Evolutionary conservation across 2,888 invertebrate species (phyloP).

Genomic region (Drosophila pseudotakahashii): DNA sequence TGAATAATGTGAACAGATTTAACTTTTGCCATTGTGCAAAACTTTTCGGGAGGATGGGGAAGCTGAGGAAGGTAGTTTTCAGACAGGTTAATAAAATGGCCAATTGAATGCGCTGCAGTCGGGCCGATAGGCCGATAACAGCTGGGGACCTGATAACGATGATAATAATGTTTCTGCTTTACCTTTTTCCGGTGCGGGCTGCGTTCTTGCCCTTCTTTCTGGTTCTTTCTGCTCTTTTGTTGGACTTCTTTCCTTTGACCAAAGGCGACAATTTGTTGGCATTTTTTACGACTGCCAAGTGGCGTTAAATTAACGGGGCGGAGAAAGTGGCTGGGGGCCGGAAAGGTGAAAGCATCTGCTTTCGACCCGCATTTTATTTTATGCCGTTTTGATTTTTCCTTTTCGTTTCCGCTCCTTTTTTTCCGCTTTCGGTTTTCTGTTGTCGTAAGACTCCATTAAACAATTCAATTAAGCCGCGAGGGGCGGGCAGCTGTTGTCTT

Average conservation of each 20-base stretch:
- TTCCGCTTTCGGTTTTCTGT: conserved; percentile 28
- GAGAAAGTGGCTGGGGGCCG: conserved; percentile 2
- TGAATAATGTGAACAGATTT: conserved; percentile 61
- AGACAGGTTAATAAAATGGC: conserved; percentile 63
- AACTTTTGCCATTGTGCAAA: conserved; percentile 65
- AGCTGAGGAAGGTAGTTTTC: conserved; percentile 11
- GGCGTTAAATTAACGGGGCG: conserved; percentile 71
- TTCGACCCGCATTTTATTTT: conserved; percentile 73
- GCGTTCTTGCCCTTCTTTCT: not conserved
- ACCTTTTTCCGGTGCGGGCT: conserved; percentile 33
- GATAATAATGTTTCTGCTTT: conserved; percentile 60
- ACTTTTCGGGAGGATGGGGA: conserved; percentile 13
- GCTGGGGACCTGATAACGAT: conserved; percentile 48
- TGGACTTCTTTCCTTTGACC: conserved; percentile 39
- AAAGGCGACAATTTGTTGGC: conserved; percentile 70
- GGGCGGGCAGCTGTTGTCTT: conserved; percentile 53
- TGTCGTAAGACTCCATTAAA: conserved; percentile 75
- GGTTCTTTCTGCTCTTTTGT: conserved; percentile 14
- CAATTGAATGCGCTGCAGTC: conserved; percentile 61
- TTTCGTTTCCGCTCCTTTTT: conserved; percentile 17
- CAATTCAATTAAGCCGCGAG: conserved; percentile 73
- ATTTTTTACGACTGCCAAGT: conserved; percentile 68
- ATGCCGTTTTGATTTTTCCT: conserved; percentile 71
- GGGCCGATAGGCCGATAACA: conserved; percentile 53
- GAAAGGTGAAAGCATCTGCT: conserved; percentile 43